A percentile compares a stretch with the other conserved stretches of the same genome.
These are phyloP conservation scores for Trichonephila clavipes DNA, from an alignment of 1,140 invertebrate genomes.

Conservation along the genomic window DNA sequence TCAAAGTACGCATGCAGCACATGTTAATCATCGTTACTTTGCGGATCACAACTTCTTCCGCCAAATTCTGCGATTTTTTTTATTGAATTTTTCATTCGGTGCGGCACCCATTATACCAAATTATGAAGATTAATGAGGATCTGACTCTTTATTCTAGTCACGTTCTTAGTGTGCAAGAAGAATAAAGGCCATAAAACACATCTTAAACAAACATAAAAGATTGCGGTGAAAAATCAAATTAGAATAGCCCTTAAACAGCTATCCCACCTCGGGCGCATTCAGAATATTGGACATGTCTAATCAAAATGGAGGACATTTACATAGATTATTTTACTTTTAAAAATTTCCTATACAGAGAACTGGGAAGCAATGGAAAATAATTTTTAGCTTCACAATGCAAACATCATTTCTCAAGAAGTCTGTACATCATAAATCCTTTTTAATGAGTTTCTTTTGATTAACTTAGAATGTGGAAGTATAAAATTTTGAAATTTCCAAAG, in stretches of 20 bases:
- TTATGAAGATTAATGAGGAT: slow-evolving; percentile 74
- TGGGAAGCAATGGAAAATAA: background rate
- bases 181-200: slow-evolving; percentile 72
- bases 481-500: background rate
- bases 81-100: slow-evolving; percentile 73
- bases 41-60: slow-evolving; percentile 36
- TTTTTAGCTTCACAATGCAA: background rate
- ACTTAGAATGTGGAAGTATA: background rate
- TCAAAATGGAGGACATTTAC: slow-evolving; percentile 53
- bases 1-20: slow-evolving; percentile 38
- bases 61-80: slow-evolving; percentile 33
- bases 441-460: slow-evolving; percentile 27
- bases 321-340: slow-evolving; percentile 49
- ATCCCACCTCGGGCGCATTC: background rate
- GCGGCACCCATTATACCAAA: slow-evolving; percentile 67
- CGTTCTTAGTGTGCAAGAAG: slow-evolving; percentile 25
- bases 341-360: background rate
- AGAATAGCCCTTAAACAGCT: slow-evolving; percentile 55
- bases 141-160: slow-evolving; percentile 59
- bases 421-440: background rate
- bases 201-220: slow-evolving; percentile 73
- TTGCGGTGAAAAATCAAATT: slow-evolving; percentile 58
- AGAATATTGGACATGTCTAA: slow-evolving; percentile 43
- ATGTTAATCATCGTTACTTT: slow-evolving; percentile 71
- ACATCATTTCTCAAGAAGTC: background rate